phyloP scores from a whole-genome alignment of 2,113 vertebrate genomes.

The zebrafish (Danio rerio) region DNA sequence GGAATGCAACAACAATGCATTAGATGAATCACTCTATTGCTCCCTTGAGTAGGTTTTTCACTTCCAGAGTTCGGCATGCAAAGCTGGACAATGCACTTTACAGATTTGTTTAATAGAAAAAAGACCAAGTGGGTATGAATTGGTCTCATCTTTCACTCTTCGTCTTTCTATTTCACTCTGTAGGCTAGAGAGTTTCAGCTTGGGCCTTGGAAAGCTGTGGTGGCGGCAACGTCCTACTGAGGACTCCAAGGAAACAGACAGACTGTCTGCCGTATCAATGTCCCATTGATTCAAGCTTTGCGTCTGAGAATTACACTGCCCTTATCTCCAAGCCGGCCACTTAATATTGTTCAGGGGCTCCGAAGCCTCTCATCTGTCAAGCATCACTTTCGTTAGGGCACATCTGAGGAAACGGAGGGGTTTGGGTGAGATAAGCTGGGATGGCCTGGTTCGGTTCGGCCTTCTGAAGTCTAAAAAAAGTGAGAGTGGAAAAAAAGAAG shows the following conservation, averaged over 20 bases:
- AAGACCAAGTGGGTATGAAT: background rate
- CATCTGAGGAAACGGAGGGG: conserved; percentile 64
- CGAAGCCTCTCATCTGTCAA: conserved; percentile 66
- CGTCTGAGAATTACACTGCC: conserved; percentile 63
- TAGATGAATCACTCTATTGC: background rate
- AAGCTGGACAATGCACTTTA: too few species aligned
- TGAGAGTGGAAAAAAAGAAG: conserved; percentile 43
- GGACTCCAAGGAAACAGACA: conserved; percentile 59
- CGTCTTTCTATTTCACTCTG: background rate
- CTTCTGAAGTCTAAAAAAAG: conserved; percentile 67
- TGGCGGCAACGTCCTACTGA: conserved; percentile 53
- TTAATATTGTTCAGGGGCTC: conserved; percentile 73
- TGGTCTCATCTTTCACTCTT: background rate
- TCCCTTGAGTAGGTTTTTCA: background rate
- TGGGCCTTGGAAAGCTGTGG: conserved; percentile 37
- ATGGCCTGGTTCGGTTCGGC: conserved; percentile 44
- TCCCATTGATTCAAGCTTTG: conserved; percentile 74
- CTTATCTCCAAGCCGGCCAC: conserved; percentile 69
- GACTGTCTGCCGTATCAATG: conserved; percentile 71
- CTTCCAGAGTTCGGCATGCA: too few species aligned
- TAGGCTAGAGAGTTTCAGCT: conserved; percentile 14
- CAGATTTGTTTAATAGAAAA: too few species aligned
- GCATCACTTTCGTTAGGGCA: conserved; percentile 64
- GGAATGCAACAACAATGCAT: background rate
- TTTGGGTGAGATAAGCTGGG: conserved; percentile 40